Evolutionary conservation across 2,888 invertebrate genomes (phyloP).

Genomic region (Protonemura montana): DNA sequence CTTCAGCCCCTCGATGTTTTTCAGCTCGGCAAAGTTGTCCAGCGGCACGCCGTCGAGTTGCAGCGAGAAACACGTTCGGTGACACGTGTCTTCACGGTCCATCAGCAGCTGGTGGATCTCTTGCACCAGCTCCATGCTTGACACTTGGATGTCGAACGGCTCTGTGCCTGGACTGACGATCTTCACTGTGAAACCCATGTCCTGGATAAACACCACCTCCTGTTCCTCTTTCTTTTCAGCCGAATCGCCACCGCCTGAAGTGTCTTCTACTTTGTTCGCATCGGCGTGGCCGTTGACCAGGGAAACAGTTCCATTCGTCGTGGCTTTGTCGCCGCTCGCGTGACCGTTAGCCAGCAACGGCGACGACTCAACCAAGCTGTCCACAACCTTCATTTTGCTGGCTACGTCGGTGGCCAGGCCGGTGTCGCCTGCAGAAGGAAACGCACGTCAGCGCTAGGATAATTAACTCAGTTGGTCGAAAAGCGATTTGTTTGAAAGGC

Average conservation of each 20-base stretch:
- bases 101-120: conserved; percentile 98
- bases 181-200: conserved; percentile 92
- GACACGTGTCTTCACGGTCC: conserved; percentile 98
- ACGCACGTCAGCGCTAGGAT: neutral
- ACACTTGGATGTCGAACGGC: conserved; percentile 93
- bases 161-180: conserved; percentile 92
- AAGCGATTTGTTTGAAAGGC: too few species aligned
- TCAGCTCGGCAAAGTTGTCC: conserved; percentile 97
- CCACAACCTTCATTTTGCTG: conserved; percentile 46
- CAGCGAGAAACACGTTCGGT: conserved; percentile 96
- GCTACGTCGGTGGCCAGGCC: neutral
- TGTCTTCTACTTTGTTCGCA: conserved; percentile 46
- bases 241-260: conserved; percentile 57
- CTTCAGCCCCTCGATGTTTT: conserved; percentile 93
- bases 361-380: conserved; percentile 37
- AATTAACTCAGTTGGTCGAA: too few species aligned
- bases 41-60: conserved; percentile 92
- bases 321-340: conserved; percentile 19
- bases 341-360: conserved; percentile 36
- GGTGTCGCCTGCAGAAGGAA: neutral
- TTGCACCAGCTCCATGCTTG: conserved; percentile 95
- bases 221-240: conserved; percentile 66
- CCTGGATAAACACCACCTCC: conserved; percentile 88
- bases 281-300: conserved; percentile 41
- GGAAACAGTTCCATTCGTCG: neutral